Percentiles rank a stretch among this genome's conserved stretches.
These are phyloP conservation scores for Mallateleia sp. DNA, from an alignment of 2,888 invertebrate species.

Conservation along the genomic window DNA sequence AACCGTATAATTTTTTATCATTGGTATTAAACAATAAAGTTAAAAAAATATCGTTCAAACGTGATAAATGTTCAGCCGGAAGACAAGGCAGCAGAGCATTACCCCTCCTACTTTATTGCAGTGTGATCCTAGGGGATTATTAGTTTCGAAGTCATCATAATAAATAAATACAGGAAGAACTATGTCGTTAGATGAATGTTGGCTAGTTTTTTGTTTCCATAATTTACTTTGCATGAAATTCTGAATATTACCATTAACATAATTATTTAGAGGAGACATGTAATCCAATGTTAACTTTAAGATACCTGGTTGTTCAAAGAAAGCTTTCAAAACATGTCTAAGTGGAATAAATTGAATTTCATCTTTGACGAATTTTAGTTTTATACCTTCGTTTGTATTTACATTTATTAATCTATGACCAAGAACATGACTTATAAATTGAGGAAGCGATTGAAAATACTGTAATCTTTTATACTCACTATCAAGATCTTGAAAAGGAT, in stretches of 20 bases:
- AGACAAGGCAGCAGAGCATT: constrained; percentile 34
- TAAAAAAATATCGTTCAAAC: constrained; percentile 55
- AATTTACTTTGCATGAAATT: constrained; percentile 63
- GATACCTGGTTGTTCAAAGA: constrained; percentile 52
- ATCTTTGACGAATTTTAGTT: constrained; percentile 7
- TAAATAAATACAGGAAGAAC: constrained; percentile 68
- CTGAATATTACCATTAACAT: constrained; percentile 10
- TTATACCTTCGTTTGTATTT: not conserved
- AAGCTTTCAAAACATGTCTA: constrained; percentile 49
- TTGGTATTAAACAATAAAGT: constrained; percentile 55
- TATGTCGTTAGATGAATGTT: constrained; percentile 35
- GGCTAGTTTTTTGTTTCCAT: constrained; percentile 47
- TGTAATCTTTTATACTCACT: constrained; percentile 24
- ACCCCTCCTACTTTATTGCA: constrained; percentile 18
- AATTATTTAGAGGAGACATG: constrained; percentile 15
- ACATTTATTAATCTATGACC: not conserved
- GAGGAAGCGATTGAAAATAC: constrained; percentile 1
- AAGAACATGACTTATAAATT: constrained; percentile 13
- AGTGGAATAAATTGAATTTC: constrained; percentile 39
- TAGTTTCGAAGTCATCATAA: constrained; percentile 69
- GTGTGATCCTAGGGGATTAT: constrained; percentile 65
- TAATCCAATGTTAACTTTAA: constrained; percentile 43
- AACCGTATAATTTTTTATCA: constrained; percentile 51
- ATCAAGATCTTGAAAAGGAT: constrained; percentile 15
- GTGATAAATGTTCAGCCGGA: constrained; percentile 52